Conservation (phyloP, 2,888 invertebrate genomes). For the Apeira syringaria region DNA sequence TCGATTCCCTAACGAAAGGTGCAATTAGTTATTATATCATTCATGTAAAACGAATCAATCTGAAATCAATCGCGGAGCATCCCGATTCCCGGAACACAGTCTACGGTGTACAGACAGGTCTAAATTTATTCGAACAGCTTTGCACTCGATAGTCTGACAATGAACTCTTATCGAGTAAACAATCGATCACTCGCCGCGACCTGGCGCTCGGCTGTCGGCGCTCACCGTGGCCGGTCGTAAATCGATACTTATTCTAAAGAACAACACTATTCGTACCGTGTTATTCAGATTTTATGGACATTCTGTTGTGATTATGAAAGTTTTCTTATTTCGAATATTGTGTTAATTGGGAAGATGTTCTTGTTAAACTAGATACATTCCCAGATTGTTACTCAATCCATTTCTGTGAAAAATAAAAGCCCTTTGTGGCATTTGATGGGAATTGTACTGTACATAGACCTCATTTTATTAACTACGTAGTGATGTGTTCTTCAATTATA, state of each 20-base stretch:
- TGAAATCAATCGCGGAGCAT: slow-evolving; percentile 43
- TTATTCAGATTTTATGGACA: slow-evolving; percentile 64
- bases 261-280: slow-evolving; percentile 64
- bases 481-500: too few relatives aligned
- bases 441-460: too few relatives aligned
- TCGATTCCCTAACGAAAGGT: slow-evolving; percentile 13
- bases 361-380: slow-evolving; percentile 13
- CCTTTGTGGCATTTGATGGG: too few relatives aligned
- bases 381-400: slow-evolving; percentile 1
- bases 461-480: too few relatives aligned
- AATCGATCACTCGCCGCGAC: slow-evolving; percentile 69
- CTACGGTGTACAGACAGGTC: slow-evolving; percentile 52
- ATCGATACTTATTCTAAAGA: slow-evolving; percentile 57
- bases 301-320: slow-evolving; percentile 58
- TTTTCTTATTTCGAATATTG: slow-evolving; percentile 38
- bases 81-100: slow-evolving; percentile 55
- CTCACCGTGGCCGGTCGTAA: slow-evolving; percentile 66
- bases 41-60: slow-evolving; percentile 29
- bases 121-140: slow-evolving; percentile 72
- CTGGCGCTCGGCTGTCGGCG: slow-evolving; percentile 71
- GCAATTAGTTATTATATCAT: slow-evolving; percentile 14
- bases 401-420: too few relatives aligned
- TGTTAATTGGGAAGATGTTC: slow-evolving; percentile 36
- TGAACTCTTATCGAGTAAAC: slow-evolving; percentile 78
- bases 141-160: slow-evolving; percentile 75